These are phyloP conservation scores for Maniola hyperantus DNA, from an alignment of 2,888 invertebrate genomes.

Conservation along the genomic window DNA sequence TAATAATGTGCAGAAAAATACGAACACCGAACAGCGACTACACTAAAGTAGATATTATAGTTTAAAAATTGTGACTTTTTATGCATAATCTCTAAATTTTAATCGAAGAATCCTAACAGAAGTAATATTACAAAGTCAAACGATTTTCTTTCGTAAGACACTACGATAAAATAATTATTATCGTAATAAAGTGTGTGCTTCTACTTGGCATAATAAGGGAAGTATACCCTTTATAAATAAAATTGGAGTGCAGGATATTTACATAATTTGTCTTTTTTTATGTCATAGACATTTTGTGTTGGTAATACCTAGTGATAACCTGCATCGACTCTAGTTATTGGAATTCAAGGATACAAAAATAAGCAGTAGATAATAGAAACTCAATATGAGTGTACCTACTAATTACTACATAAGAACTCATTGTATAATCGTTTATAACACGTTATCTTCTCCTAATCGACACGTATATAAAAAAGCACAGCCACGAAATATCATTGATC, in stretches of 20 bases:
- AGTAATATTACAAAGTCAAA: neutral
- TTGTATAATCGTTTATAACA: neutral
- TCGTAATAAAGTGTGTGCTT: too few relatives aligned
- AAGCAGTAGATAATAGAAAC: neutral
- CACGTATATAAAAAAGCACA: neutral
- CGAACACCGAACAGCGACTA: conserved; percentile 18
- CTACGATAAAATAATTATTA: too few relatives aligned
- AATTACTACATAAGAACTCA: neutral
- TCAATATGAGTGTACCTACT: conserved; percentile 5
- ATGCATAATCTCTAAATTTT: neutral
- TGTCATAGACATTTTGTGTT: neutral
- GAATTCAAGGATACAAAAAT: too few relatives aligned
- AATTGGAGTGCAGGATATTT: too few relatives aligned
- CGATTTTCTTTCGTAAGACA: neutral
- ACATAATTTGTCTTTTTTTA: neutral
- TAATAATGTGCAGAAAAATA: conserved; percentile 19
- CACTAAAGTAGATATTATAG: neutral
- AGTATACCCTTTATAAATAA: neutral
- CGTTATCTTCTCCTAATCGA: neutral
- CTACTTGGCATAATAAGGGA: neutral
- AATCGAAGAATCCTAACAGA: neutral
- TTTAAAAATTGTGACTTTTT: conserved; percentile 7
- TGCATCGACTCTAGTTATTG: too few relatives aligned
- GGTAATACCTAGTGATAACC: too few relatives aligned
- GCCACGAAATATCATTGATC: neutral